Evolutionary conservation across 2,113 vertebrate species (phyloP), one percentile per base, ranked within the genome.

Genomic region (Apistogramma diplotaenia): DNA sequence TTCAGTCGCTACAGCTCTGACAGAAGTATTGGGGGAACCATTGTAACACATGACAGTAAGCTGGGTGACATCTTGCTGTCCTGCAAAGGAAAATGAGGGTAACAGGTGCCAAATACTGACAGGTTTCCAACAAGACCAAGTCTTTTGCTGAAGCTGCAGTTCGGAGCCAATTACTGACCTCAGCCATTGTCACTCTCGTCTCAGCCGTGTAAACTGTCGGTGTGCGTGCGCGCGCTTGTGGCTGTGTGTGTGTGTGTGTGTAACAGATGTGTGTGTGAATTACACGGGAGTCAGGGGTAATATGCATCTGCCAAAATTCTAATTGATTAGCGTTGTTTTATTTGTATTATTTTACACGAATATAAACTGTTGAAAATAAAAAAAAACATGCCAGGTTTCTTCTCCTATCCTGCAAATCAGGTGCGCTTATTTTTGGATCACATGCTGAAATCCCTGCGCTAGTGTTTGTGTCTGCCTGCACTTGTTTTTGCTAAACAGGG

Each of bases 161-260:
- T 91, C 81, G 72, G 60, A 83, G 78, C 90, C 89, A 93, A 94
- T 94, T 93, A 93, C 88, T 84, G 82, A 86, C 86, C 75, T 83
- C 80, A 54, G 79, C 76, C 78, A 62, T 58, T 89, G 90, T 93
- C 90, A 88, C 46, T 86, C 83, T 85, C 25, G 19, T 70, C 74
- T 65, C 79, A 49, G 25, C 40, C 29, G 62, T 70, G 43, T 70
- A 29, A 62, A 76, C 57, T 76, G 25, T 54, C 67, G 46, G 11
- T 51, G 61, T 73, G 74, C 51, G 73, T 75, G n/a, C 31, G 59
- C 6, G 8, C 5, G 33, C 33, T 8, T 35, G 33, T 35, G 33
- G 8, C 33, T 58, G 54, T 56, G n/a, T 53, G 72, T 77, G 77
- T 5, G 74, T 71, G 19, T 78, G 59, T 74, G 61, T 74, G 25